Percentiles rank a stretch among this genome's conserved stretches.
These are phyloP conservation scores for Dicaeum eximium DNA, from an alignment of 2,113 vertebrate species.

Conservation along the genomic window DNA sequence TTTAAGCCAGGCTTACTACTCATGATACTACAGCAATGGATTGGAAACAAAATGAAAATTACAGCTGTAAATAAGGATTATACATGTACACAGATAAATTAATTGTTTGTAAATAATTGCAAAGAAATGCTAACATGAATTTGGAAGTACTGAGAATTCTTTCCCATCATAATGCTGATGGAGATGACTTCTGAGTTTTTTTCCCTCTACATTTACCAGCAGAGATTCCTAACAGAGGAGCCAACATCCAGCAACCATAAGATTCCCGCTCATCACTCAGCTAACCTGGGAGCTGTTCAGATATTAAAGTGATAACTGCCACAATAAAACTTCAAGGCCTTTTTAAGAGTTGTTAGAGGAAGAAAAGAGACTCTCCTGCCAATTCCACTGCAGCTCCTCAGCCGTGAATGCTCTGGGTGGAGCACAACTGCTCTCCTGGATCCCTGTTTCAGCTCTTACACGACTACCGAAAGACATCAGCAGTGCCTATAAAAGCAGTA, in stretches of 20 bases:
- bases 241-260: not conserved
- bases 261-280: not conserved
- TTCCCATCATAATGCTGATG: not conserved
- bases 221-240: not conserved
- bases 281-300: not conserved
- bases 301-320: not conserved
- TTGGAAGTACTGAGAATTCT: not conserved
- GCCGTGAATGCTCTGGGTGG: not conserved
- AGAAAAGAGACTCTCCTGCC: not conserved
- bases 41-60: not conserved
- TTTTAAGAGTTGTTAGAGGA: not conserved
- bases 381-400: not conserved
- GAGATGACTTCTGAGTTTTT: not conserved
- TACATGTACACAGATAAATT: not conserved
- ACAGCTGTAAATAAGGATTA: not conserved
- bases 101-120: not conserved
- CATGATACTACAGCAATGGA: not conserved
- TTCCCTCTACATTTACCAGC: not conserved
- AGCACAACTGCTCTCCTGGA: not conserved
- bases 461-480: not conserved
- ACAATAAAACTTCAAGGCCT: conserved; percentile 5
- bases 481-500: conserved; percentile 7
- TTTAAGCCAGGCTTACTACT: not conserved
- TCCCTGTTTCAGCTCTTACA: not conserved
- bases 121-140: not conserved